Percentiles rank a stretch among this genome's conserved stretches.
phyloP scores from a whole-genome alignment of 1,140 invertebrate species.

The Bombus waltoni region DNA sequence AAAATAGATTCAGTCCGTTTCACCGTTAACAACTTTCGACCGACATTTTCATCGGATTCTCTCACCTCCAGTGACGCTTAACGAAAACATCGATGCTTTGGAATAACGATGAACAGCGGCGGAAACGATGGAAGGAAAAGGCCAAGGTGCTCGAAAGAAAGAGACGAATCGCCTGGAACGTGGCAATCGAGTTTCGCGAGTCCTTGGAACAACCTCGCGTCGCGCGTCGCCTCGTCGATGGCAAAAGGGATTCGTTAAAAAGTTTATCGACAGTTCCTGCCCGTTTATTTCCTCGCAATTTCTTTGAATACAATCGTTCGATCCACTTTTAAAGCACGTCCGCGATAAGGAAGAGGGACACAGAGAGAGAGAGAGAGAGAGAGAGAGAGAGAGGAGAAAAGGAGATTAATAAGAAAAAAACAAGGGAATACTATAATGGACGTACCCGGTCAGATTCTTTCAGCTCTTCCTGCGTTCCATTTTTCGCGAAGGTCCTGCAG shows the following conservation, averaged over 20 bases:
- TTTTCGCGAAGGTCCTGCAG: constrained; percentile 26
- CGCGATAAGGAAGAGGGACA: neutral
- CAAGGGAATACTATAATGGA: constrained; percentile 50
- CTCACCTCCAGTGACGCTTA: neutral
- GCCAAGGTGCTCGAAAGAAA: neutral
- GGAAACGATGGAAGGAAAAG: neutral
- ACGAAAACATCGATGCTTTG: neutral
- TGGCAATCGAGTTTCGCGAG: constrained; percentile 48
- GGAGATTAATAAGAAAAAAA: neutral
- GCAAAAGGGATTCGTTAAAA: constrained; percentile 65
- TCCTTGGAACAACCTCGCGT: constrained; percentile 28
- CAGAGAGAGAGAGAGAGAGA: neutral
- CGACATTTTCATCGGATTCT: neutral
- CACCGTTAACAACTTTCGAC: neutral
- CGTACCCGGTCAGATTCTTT: constrained; percentile 43
- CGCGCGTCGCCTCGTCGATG: constrained; percentile 37
- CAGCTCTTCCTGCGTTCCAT: constrained; percentile 36
- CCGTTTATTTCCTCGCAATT: constrained; percentile 65
- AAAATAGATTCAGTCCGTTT: neutral
- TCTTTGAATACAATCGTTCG: constrained; percentile 59
- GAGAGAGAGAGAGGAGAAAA: neutral
- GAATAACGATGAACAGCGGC: neutral
- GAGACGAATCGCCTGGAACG: constrained; percentile 6
- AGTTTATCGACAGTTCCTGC: constrained; percentile 61
- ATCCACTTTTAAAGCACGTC: constrained; percentile 38